Evolutionary conservation across 2,113 vertebrate species (phyloP).

Genomic region (Nothoprocta perdicaria): DNA sequence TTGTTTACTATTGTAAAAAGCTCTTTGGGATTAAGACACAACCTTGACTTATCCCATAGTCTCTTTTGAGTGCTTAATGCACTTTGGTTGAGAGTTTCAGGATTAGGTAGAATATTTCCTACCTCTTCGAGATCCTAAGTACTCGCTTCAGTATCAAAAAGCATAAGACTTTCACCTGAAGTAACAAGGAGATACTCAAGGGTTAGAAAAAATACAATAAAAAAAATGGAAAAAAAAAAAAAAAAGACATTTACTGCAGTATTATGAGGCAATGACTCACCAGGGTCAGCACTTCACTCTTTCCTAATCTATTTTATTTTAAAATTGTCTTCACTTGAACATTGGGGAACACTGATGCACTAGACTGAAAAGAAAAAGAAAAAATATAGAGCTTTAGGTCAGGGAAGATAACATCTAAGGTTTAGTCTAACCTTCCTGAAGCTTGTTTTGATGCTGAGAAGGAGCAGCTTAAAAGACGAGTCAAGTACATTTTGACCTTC

Average conservation of each 20-base stretch:
- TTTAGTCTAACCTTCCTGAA: not conserved
- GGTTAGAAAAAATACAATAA: not conserved
- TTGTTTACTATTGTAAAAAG: not conserved
- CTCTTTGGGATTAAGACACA: not conserved
- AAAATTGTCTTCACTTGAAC: not conserved
- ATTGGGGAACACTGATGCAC: not conserved
- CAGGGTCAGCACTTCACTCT: not conserved
- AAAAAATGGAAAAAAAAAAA: not conserved
- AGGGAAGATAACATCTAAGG: not conserved
- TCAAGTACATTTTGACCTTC: constrained; percentile 1
- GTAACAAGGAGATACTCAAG: not conserved
- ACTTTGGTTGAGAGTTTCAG: not conserved
- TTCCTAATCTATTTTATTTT: not conserved
- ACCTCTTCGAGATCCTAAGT: not conserved
- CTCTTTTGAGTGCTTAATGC: not conserved
- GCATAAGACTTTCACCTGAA: not conserved
- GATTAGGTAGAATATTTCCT: not conserved
- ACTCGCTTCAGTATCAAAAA: not conserved
- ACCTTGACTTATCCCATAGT: not conserved
- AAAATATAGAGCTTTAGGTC: not conserved
- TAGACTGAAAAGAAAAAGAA: not conserved
- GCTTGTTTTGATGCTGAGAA: not conserved
- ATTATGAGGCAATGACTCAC: not conserved
- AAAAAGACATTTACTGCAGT: not conserved
- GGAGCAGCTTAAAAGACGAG: not conserved